Conservation (phyloP, 2,888 invertebrate species). For the Melanophora roralis region DNA sequence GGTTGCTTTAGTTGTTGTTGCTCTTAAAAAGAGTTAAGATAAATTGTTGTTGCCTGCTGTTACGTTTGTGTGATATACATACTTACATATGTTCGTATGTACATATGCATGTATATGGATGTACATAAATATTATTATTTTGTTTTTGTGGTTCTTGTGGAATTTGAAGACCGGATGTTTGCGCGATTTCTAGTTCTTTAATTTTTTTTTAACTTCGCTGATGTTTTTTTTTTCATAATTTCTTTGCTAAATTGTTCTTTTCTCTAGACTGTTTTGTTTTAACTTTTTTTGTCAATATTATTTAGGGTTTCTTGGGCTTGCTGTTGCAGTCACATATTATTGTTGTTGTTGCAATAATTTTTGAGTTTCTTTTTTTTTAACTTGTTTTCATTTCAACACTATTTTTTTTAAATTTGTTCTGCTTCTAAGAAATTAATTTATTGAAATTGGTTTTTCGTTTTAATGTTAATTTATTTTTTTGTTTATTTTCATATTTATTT, state of each 20-base stretch:
- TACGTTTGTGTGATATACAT: conserved; percentile 1
- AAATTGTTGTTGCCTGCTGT: conserved; percentile 45
- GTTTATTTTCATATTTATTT: not conserved
- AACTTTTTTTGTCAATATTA: conserved; percentile 32
- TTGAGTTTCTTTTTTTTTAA: conserved; percentile 16
- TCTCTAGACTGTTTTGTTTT: not conserved
- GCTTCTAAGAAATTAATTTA: conserved; percentile 53
- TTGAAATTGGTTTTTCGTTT: conserved; percentile 43
- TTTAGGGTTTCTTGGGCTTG: conserved; percentile 44
- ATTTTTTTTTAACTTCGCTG: conserved; percentile 48
- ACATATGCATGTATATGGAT: too few species aligned
- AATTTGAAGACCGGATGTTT: conserved; percentile 71
- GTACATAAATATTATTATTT: conserved; percentile 42
- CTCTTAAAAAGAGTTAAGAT: conserved; percentile 39
- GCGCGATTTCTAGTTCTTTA: conserved; percentile 64
- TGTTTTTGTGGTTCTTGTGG: conserved; percentile 63
- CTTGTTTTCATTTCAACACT: conserved; percentile 50
- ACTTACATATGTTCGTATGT: too few species aligned
- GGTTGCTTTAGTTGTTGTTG: conserved; percentile 8
- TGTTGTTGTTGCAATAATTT: conserved; percentile 17
- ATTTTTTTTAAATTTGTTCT: conserved; percentile 44
- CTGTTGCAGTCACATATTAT: conserved; percentile 6
- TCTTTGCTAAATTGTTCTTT: conserved; percentile 16
- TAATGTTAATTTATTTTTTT: not conserved
- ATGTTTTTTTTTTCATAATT: conserved; percentile 17